Percentiles rank a stretch among this genome's conserved stretches.
Evolutionary conservation across 2,888 invertebrate species (phyloP).

Genomic region (Stomorhina lunata): DNA sequence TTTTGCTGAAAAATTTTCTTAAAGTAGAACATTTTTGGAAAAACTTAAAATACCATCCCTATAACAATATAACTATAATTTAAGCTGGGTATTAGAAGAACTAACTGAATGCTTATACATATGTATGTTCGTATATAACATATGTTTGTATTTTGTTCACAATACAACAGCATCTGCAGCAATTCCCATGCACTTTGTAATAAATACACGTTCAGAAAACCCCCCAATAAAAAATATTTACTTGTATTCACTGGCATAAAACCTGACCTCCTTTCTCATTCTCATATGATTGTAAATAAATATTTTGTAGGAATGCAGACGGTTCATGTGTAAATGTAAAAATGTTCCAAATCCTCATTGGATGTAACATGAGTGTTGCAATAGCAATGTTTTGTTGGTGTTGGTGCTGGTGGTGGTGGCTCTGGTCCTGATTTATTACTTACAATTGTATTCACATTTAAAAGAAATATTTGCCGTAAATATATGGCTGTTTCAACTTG

Average conservation of each 20-base stretch:
- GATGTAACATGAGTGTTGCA: neutral
- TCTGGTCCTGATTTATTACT: slow-evolving; percentile 60
- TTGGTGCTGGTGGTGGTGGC: slow-evolving; percentile 30
- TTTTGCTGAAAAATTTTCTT: too few relatives aligned
- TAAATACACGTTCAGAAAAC: neutral
- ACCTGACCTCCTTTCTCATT: slow-evolving; percentile 7
- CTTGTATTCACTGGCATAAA: slow-evolving; percentile 15
- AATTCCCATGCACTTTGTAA: neutral
- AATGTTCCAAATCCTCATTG: too few relatives aligned
- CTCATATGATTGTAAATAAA: neutral
- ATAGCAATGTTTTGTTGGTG: slow-evolving; percentile 39
- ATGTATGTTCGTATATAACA: too few relatives aligned
- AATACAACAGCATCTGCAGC: slow-evolving; percentile 7
- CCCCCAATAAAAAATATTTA: neutral
- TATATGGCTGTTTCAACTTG: slow-evolving; percentile 18
- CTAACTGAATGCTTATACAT: too few relatives aligned
- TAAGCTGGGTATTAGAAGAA: too few relatives aligned
- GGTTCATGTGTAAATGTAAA: neutral
- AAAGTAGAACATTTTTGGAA: too few relatives aligned
- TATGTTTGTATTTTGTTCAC: too few relatives aligned
- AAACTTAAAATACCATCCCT: too few relatives aligned
- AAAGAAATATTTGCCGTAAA: slow-evolving; percentile 51
- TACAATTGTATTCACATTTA: slow-evolving; percentile 63
- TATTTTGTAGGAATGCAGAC: slow-evolving; percentile 8
- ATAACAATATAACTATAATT: too few relatives aligned